Evolutionary conservation across 2,888 invertebrate species (phyloP), one percentile per base, ranked within the genome.

Genomic region (Pristionchus arcanus): DNA sequence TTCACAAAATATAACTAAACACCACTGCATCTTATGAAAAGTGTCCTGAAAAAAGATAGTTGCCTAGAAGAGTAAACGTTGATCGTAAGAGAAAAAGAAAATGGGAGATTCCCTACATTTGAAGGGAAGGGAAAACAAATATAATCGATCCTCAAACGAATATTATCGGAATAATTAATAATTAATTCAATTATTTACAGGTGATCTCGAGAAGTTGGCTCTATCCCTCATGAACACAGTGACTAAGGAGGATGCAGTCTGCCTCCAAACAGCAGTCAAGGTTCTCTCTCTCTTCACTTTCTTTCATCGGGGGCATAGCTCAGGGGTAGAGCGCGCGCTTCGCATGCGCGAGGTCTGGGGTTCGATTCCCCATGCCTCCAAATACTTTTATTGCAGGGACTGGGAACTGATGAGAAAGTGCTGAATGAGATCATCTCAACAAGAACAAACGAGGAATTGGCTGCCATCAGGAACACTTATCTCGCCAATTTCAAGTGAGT

Each of bases 361-460:
- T 94, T 94, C 94, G 92, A 94, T 92, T 92, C 93, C 93, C 93
- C 93, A 91, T 92, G 91, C 92, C 93, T 93, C 93, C 93, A 93
- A 28, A 87, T 66, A 42, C 25, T 25, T 49, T 81, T 42, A 15
- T 84, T 86, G 84, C 74, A 96, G 74, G 98, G 98, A 0, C 94
- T 97, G 90, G 97, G 97, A 87, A 97, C 97, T 0, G 97, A 97
- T 91, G 97, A 97, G 95, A 97, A 96, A 81, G 97, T 97, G 86
- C 96, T 98, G 90, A 97, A 98, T 90, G 98, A 98, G 96, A 97
- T 98, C 86, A 96, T 98, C 94, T 97, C 97, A 95, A 97, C 98
- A 25, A 96, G 97, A 95, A 97, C 97, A 16, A 92, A 91, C 74
- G 93, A 93, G 68, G 92, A 93, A 89, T 89, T 93, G 84, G 90